These are phyloP conservation scores for Axea sp. DNA, from an alignment of 2,888 invertebrate species.

Conservation along the genomic window DNA sequence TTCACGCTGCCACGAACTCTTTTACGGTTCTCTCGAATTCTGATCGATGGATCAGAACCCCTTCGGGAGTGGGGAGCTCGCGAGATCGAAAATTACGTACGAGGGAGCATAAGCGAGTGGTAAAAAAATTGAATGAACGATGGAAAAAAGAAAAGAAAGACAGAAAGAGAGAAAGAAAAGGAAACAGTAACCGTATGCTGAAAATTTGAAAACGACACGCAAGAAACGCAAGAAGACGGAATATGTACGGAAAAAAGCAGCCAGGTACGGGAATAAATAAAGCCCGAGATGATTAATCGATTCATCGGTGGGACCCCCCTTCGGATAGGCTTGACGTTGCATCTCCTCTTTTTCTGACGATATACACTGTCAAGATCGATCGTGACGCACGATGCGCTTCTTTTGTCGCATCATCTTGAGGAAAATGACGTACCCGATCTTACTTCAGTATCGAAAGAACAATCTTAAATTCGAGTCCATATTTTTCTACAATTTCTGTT, in stretches of 20 bases:
- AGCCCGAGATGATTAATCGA: slow-evolving; percentile 76
- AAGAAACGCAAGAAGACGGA: slow-evolving; percentile 60
- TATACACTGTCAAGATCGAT: slow-evolving; percentile 64
- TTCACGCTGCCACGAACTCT: slow-evolving; percentile 76
- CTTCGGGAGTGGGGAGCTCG: slow-evolving; percentile 65
- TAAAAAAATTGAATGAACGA: slow-evolving; percentile 59
- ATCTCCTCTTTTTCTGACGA: slow-evolving; percentile 57
- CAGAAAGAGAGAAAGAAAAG: slow-evolving; percentile 41
- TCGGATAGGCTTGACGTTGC: slow-evolving; percentile 59
- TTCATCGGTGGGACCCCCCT: slow-evolving; percentile 65
- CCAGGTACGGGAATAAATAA: slow-evolving; percentile 70
- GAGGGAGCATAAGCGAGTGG: slow-evolving; percentile 47
- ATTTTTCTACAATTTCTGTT: slow-evolving; percentile 58
- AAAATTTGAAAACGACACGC: slow-evolving; percentile 60
- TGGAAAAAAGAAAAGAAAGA: slow-evolving; percentile 55
- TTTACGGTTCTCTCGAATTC: slow-evolving; percentile 69
- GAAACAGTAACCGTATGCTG: slow-evolving; percentile 58
- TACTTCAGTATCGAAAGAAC: slow-evolving; percentile 55
- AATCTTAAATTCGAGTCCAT: slow-evolving; percentile 55
- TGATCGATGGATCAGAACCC: slow-evolving; percentile 77
- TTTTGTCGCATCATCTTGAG: slow-evolving; percentile 62
- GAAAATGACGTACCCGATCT: slow-evolving; percentile 61
- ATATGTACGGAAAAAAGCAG: slow-evolving; percentile 52
- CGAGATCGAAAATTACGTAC: slow-evolving; percentile 37
- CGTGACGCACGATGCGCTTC: slow-evolving; percentile 61